These are phyloP conservation scores for Picathartes gymnocephalus DNA, from an alignment of 2,113 vertebrate genomes.

Conservation along the genomic window DNA sequence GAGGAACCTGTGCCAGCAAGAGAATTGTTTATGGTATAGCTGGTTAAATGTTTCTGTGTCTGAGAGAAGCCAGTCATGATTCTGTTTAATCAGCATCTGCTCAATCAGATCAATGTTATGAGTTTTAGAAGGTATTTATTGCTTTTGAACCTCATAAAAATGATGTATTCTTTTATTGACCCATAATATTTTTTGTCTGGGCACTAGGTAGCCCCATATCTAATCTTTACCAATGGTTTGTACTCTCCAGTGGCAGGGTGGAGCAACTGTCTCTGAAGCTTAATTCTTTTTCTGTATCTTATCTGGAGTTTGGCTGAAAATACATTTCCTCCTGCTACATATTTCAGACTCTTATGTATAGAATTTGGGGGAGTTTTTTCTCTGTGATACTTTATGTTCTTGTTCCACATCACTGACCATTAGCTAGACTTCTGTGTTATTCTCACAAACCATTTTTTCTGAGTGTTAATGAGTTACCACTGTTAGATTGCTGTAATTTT, in stretches of 20 bases:
- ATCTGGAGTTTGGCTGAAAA: not conserved
- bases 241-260: not conserved
- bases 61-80: not conserved
- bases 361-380: not conserved
- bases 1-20: not conserved
- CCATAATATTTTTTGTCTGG: not conserved
- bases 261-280: not conserved
- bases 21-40: not conserved
- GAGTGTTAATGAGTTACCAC: not conserved
- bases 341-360: not conserved
- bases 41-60: not conserved
- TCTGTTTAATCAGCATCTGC: not conserved
- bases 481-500: not conserved
- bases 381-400: not conserved
- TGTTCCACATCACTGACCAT: not conserved
- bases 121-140: slow-evolving; percentile 1
- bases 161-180: not conserved
- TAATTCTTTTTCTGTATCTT: not conserved
- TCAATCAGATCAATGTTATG: not conserved
- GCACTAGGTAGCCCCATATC: not conserved
- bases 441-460: not conserved
- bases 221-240: not conserved
- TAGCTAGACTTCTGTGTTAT: not conserved
- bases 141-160: not conserved
- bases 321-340: not conserved